Base-by-base conservation (phyloP, 1,140 invertebrate species). In the Drosophila elegans region DNA sequence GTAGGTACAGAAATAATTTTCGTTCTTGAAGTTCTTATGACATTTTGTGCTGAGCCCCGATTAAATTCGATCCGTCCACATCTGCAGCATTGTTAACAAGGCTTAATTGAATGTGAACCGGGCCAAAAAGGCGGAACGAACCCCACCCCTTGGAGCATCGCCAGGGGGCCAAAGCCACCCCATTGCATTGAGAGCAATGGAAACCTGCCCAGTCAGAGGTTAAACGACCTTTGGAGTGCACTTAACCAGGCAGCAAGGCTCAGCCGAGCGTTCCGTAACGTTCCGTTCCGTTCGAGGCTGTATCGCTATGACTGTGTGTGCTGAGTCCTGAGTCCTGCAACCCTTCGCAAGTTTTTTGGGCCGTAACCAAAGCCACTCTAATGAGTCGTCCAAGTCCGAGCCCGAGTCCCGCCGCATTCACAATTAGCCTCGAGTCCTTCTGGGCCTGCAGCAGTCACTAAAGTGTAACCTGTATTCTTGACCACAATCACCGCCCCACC, bases 391-490 rank as follows among this genome's bases (percentile, higher is more conserved):
- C 51, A 74, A 74, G 72, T 63, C 69, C 44, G 69, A 49, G 36
- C 39, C 42, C 44, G 44, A 73, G 52, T 72, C 45, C 52, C 52
- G 61, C 73, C 61, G 73, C 73, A 76, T 75, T 76, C 74, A 76
- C 73, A 76, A 76, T 76, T 76, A 76, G 73, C 73, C 73, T 52
- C 54, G 46, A 57, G 39, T 53, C 62, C 72, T 53, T 75, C 32
- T 48, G 72, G 41, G 34, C 45, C 72, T 75, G 71, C 73, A 63
- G 73, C 71, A 75, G 61, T 67, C 73, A 75, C 61, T 59, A 76
- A 76, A 76, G 61, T 76, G 73, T 76, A 67, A 76, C 73, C 73
- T 76, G 73, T 76, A 56, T 55, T 76, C 73, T 76, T 76, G 73
- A 76, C 73, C 73, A 67, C 72, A 67, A 48, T 52, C 46, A 73